Evolutionary conservation across 2,888 invertebrate species (phyloP), one percentile per base, ranked within the genome.

Genomic region (Eilema griseolum): DNA sequence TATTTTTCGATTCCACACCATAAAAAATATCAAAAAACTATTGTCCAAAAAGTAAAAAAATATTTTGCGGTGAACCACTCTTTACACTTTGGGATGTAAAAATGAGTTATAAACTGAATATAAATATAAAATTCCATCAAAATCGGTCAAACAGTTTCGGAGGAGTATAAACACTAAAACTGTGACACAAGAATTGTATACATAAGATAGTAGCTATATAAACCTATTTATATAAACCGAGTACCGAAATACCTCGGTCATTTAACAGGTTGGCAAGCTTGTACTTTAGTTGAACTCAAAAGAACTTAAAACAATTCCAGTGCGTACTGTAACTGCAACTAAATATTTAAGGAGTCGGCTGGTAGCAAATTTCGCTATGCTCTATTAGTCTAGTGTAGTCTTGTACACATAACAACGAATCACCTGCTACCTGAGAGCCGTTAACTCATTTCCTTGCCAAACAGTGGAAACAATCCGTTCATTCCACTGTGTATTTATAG

Each of bases 381-480:
- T 66, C 37, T 37, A 70, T 37, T 70, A 59, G 61, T 66, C 56
- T 26, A 61, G 26, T 37, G 31, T 60, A 31, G 59, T 59, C 57
- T 41, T 28, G 31, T 31, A 59, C n/a, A 20, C 46, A 33, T 69
- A 61, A 65, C 63, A 20, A 68, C 46, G 57, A 33, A 37, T 46
- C 24, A 64, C 59, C 69, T 66, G 59, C 33, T 41, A 59, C 37
- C 57, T 68, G 56, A 64, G 46, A 61, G 68, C 59, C 31, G 57
- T 72, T 67, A 65, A 57, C 26, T 68, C 14, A 64, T 71, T 82
- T 72, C 65, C 63, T 61, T 24, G 56, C 10, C 52, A 12, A 65
- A 64, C 28, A 64, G 61, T 66, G 28, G 74, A 77, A 77, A 73
- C 70, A 71, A 76, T 67, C 26, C 33, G 8, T 61, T 59, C 41